phyloP scores from a whole-genome alignment of 2,888 invertebrate species.

The Stratiomys singularior region DNA sequence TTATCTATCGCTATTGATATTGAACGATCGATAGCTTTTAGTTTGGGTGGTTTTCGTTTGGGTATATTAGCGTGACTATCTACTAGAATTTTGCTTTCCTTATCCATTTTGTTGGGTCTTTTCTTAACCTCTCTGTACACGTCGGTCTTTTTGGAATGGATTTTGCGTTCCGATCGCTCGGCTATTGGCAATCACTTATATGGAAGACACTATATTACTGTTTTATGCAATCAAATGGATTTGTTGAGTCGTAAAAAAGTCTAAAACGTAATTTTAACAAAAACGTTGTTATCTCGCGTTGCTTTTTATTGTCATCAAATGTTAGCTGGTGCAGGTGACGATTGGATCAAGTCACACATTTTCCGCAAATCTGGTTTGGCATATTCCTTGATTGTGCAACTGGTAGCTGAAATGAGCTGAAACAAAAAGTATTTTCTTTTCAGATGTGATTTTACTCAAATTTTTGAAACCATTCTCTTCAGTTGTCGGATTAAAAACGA shows the following conservation, averaged over 20 bases:
- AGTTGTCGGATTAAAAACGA: background rate
- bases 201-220: conserved; percentile 41
- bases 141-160: background rate
- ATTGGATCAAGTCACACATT: background rate
- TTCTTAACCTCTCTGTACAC: background rate
- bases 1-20: conserved; percentile 66
- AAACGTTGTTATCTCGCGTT: background rate
- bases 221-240: conserved; percentile 4
- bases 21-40: conserved; percentile 65
- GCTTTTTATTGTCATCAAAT: conserved; percentile 44
- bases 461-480: conserved; percentile 37
- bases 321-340: conserved; percentile 34
- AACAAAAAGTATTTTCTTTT: conserved; percentile 12
- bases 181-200: conserved; percentile 20
- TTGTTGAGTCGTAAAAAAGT: conserved; percentile 24
- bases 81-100: conserved; percentile 54
- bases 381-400: background rate
- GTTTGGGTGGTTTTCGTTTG: conserved; percentile 65
- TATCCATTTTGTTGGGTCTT: conserved; percentile 44
- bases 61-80: conserved; percentile 61
- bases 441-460: background rate
- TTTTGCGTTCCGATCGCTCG: background rate
- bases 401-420: conserved; percentile 18
- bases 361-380: background rate
- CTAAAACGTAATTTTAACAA: conserved; percentile 22